A percentile compares a stretch with the other conserved stretches of the same genome.
phyloP scores from a whole-genome alignment of 2,113 vertebrate species.

The Antechinus stuartii region DNA sequence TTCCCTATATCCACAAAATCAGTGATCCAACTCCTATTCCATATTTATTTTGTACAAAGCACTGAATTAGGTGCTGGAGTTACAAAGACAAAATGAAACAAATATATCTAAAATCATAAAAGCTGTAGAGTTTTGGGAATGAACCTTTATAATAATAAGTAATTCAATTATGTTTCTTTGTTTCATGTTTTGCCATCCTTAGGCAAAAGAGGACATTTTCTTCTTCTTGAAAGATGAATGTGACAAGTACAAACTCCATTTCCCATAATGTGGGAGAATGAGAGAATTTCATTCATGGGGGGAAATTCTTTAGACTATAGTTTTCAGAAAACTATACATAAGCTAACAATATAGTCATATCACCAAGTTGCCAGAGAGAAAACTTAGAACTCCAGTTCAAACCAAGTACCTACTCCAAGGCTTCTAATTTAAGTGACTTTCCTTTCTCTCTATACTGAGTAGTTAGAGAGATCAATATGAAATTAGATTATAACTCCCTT shows the following conservation, averaged over 20 bases:
- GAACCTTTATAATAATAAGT: neutral
- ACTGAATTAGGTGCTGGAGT: neutral
- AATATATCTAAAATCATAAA: neutral
- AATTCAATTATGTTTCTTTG: neutral
- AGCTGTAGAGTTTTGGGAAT: neutral
- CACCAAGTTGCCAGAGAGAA: neutral
- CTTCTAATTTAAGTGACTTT: neutral
- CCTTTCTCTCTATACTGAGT: neutral
- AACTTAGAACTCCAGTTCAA: neutral
- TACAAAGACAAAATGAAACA: neutral
- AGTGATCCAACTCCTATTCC: neutral
- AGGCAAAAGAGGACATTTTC: neutral
- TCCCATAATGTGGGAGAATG: neutral
- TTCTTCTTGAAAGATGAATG: neutral
- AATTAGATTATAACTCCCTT: neutral
- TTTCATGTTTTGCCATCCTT: slow-evolving; percentile 26
- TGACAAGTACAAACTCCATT: neutral
- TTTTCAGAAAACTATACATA: neutral
- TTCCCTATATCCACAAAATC: neutral
- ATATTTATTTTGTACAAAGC: neutral
- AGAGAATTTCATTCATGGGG: neutral
- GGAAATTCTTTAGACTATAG: neutral
- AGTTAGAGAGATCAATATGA: neutral
- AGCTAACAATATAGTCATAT: neutral
- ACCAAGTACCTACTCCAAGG: neutral